Evolutionary conservation across 2,888 invertebrate species (phyloP), one percentile per base, ranked within the genome.

Genomic region (Ectropis crepuscularia): DNA sequence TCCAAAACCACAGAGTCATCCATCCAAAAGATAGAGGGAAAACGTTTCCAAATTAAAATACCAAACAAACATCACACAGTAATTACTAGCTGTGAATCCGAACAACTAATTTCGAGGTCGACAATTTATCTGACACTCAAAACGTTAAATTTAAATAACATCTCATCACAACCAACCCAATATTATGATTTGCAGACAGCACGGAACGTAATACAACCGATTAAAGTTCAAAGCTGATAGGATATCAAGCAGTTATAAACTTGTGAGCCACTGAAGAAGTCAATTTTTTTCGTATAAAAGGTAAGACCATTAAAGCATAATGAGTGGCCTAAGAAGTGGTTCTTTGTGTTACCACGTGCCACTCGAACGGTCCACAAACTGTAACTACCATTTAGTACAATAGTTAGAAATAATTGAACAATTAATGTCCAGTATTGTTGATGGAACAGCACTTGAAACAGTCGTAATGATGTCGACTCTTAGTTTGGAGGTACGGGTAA

Each of bases 251-350:
- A 66, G 42, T 12, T 45, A 12, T 55, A 67, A 72, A 42, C 61
- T 65, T 77, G 80, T 76, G 68, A 71, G 79, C 82, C 79, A 79
- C 81, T 82, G 83, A 83, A 81, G 80, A 86, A 81, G 87, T 87
- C 84, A 87, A 82, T 80, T 82, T 82, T 63, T 85, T 88, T 87
- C 78, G 83, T 87, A 81, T 81, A 85, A 81, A 83, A 74, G 57
- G 81, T 82, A 81, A 89, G 86, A 88, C 89, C 90, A 91, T 92
- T 92, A 91, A 90, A 88, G 79, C 77, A 87, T 92, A 92, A 92
- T 92, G 91, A 92, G 91, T 90, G 88, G 88, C 79, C 84, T 81
- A 86, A 87, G 85, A 85, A 90, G 90, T 86, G 87, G 83, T 85
- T 82, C 85, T 89, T 87, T 87, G 86, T 85, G 79, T 65, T 76